phyloP scores from a whole-genome alignment of 2,113 vertebrate genomes.

The Mandrillus leucophaeus region DNA sequence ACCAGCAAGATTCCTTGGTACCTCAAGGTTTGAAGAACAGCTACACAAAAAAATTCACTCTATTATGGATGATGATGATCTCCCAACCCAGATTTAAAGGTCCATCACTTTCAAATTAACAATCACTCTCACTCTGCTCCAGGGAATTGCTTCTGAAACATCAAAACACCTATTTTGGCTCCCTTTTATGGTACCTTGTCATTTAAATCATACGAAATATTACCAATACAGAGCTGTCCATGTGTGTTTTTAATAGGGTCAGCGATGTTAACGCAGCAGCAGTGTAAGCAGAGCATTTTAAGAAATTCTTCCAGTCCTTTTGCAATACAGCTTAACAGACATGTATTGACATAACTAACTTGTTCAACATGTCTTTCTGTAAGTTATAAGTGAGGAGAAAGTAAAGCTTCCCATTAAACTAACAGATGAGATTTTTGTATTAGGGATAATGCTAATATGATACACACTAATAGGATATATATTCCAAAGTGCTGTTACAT shows the following conservation, averaged over 20 bases:
- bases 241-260: conserved; percentile 76
- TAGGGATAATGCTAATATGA: conserved; percentile 36
- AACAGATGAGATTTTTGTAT: conserved; percentile 63
- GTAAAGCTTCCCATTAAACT: conserved; percentile 67
- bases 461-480: conserved; percentile 1
- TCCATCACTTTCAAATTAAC: neutral
- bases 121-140: neutral
- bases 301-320: conserved; percentile 71
- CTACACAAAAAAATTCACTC: neutral
- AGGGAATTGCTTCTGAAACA: conserved; percentile 40
- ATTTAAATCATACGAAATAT: conserved; percentile 53
- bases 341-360: conserved; percentile 81
- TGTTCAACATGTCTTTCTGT: conserved; percentile 80
- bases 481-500: neutral
- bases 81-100: neutral
- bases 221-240: conserved; percentile 21
- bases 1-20: neutral
- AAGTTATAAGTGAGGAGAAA: conserved; percentile 72
- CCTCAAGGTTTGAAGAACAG: neutral
- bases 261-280: conserved; percentile 48
- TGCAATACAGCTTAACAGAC: conserved; percentile 80
- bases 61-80: neutral
- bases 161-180: neutral
- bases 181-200: conserved; percentile 17
- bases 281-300: conserved; percentile 69